A percentile compares a stretch with the other conserved stretches of the same genome.
These are phyloP conservation scores for Galbula dea DNA, from an alignment of 2,113 vertebrate species.

Conservation along the genomic window DNA sequence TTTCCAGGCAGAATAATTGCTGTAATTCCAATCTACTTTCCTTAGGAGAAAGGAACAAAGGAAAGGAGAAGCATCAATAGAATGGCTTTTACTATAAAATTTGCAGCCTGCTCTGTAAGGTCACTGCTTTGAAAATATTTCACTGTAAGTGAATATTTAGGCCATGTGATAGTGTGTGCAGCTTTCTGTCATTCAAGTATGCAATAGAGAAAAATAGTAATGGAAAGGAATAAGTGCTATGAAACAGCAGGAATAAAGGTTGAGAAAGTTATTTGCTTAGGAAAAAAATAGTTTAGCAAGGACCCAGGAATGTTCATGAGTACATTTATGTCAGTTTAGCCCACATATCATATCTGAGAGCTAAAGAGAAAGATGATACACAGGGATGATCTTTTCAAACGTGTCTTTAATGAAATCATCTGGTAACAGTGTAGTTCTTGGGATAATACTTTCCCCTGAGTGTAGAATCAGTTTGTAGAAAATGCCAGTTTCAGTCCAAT, in stretches of 20 bases:
- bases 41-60: constrained; percentile 63
- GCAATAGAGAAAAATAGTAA: constrained; percentile 30
- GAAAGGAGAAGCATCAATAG: constrained; percentile 54
- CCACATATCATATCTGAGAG: background rate
- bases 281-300: constrained; percentile 34
- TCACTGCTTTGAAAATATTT: constrained; percentile 65
- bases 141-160: constrained; percentile 43
- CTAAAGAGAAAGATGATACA: background rate
- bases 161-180: constrained; percentile 50
- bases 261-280: constrained; percentile 40
- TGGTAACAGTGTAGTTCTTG: background rate
- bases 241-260: constrained; percentile 48
- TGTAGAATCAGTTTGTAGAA: background rate
- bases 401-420: background rate
- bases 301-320: constrained; percentile 10
- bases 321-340: constrained; percentile 59
- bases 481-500: background rate
- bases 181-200: constrained; percentile 44
- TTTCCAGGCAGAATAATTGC: constrained; percentile 72
- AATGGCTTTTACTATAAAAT: constrained; percentile 53
- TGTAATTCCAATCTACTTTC: constrained; percentile 62
- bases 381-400: background rate
- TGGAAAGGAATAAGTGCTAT: constrained; percentile 45
- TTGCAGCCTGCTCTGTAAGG: constrained; percentile 49
- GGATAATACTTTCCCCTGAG: background rate